Percentiles rank a stretch among this genome's conserved stretches.
These are phyloP conservation scores for Chymomyza caudatula DNA, from an alignment of 2,888 invertebrate species.

Conservation along the genomic window DNA sequence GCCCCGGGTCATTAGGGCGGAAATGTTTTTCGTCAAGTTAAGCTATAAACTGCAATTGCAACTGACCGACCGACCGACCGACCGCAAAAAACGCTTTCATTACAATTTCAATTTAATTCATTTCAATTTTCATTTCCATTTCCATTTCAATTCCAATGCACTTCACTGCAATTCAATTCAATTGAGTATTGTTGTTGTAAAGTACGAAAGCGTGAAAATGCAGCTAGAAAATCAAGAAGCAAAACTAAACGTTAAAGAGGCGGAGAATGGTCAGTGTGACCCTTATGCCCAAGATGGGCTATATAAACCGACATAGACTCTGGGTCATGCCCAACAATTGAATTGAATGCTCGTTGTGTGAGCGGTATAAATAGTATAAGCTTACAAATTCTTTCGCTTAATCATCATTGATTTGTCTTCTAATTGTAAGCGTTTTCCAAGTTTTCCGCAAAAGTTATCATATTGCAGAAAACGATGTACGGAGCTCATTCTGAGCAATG, in stretches of 20 bases:
- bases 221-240: not conserved
- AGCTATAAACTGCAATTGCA: not conserved
- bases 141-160: constrained; percentile 16
- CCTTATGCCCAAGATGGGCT: not conserved
- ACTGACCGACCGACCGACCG: not conserved
- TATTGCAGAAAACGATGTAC: too few species aligned
- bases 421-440: too few species aligned
- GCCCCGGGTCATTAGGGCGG: not conserved
- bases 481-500: too few species aligned
- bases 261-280: not conserved
- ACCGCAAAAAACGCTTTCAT: constrained; percentile 3
- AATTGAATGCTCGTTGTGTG: too few species aligned
- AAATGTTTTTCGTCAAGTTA: not conserved
- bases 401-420: too few species aligned
- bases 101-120: constrained; percentile 22
- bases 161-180: constrained; percentile 19
- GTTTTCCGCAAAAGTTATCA: too few species aligned
- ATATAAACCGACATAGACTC: not conserved
- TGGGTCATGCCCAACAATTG: not conserved
- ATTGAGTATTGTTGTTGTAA: constrained; percentile 10
- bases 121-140: constrained; percentile 13
- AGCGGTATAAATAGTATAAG: too few species aligned
- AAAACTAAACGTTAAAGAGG: not conserved
- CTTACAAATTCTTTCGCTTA: too few species aligned
- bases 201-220: constrained; percentile 54